Evolutionary conservation across 2,888 invertebrate species (phyloP).

Genomic region (Hyalella azteca): DNA sequence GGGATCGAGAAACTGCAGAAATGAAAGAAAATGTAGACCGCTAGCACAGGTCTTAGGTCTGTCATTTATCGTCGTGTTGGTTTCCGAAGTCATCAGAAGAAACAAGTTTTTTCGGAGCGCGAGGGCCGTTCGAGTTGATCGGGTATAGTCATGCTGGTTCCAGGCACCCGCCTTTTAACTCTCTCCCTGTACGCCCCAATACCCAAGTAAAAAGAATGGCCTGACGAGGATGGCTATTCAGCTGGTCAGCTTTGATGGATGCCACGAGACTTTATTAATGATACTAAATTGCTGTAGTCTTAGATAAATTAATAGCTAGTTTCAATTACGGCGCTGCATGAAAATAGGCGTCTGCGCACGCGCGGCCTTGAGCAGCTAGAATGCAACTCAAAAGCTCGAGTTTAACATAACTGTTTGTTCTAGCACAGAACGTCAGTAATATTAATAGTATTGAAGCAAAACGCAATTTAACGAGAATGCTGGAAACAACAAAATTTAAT

Average conservation of each 20-base stretch:
- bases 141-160: not conserved
- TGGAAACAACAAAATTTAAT: too few relatives aligned
- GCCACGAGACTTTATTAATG: not conserved
- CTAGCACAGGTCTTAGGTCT: not conserved
- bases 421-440: too few relatives aligned
- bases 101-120: not conserved
- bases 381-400: too few relatives aligned
- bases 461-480: too few relatives aligned
- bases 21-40: constrained; percentile 7
- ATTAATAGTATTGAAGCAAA: too few relatives aligned
- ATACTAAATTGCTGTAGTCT: not conserved
- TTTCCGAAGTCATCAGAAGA: constrained; percentile 1
- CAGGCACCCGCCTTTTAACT: not conserved
- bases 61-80: constrained; percentile 16
- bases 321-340: not conserved
- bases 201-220: not conserved
- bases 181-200: not conserved
- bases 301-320: not conserved
- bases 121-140: not conserved
- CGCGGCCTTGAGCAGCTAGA: too few relatives aligned
- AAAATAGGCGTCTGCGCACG: too few relatives aligned
- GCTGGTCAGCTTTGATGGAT: constrained; percentile 1
- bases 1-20: not conserved
- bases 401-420: too few relatives aligned
- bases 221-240: not conserved